Percentiles rank a stretch among this genome's conserved stretches.
Evolutionary conservation across 2,113 vertebrate genomes (phyloP).

Genomic region (Microcebus griseorufus): DNA sequence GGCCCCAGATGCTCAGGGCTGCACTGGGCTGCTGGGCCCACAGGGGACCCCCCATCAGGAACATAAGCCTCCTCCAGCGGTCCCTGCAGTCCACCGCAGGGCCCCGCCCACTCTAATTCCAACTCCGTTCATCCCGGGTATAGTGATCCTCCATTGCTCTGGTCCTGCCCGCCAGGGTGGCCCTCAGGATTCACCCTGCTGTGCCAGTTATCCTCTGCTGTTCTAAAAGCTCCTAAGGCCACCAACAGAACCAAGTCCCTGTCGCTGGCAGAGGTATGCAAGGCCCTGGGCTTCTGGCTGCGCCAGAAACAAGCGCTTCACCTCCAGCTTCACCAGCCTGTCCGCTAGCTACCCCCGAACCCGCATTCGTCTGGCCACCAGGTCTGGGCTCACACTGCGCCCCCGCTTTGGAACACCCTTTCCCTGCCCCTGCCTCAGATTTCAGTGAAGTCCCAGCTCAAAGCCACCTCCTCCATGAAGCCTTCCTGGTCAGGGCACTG

Average conservation of each 20-base stretch:
- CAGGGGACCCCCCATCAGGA: no score
- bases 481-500: not conserved
- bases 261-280: not conserved
- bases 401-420: not conserved
- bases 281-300: not conserved
- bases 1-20: not conserved
- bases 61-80: not conserved
- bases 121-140: not conserved
- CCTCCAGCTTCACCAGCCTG: not conserved
- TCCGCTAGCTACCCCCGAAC: accelerated
- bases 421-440: not conserved
- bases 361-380: not conserved
- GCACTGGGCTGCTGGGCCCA: not conserved
- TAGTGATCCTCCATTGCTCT: not conserved
- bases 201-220: accelerated
- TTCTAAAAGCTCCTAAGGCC: no score
- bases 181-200: not conserved
- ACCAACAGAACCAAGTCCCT: not conserved
- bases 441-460: not conserved
- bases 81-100: not conserved
- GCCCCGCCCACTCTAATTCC: not conserved
- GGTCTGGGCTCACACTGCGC: not conserved
- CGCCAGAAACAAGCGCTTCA: not conserved
- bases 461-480: not conserved
- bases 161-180: not conserved